Percentiles rank a stretch among this genome's conserved stretches.
These are phyloP conservation scores for Rhagonycha fulva DNA, from an alignment of 2,888 invertebrate species.

Conservation along the genomic window DNA sequence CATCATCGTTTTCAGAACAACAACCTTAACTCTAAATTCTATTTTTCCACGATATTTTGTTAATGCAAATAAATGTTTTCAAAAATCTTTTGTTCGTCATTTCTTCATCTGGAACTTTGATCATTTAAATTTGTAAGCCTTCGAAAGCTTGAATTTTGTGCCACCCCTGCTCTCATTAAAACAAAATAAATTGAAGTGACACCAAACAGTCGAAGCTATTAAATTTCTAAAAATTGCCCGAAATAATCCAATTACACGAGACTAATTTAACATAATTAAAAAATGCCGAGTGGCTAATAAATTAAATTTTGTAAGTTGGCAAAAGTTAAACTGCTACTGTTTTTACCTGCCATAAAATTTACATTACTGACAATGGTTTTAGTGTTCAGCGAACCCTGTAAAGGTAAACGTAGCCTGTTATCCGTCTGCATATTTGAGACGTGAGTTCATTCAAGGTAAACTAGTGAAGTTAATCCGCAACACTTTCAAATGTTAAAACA, in stretches of 20 bases:
- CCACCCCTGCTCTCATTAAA: too few species aligned
- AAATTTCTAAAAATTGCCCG: neutral
- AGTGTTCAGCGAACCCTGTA: conserved; percentile 17
- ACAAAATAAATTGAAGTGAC: too few species aligned
- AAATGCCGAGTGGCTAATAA: neutral
- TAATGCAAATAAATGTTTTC: neutral
- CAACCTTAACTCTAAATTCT: neutral
- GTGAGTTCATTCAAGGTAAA: conserved; percentile 50
- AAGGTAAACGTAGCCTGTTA: conserved; percentile 15
- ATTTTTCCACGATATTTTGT: neutral
- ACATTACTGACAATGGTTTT: conserved; percentile 10
- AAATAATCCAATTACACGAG: neutral
- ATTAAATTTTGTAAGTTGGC: neutral
- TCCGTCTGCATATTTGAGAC: conserved; percentile 48
- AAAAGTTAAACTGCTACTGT: conserved; percentile 9
- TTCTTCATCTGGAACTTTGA: neutral
- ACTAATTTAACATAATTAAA: neutral
- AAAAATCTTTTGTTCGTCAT: neutral
- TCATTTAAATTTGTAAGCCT: too few species aligned
- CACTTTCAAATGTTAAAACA: conserved; percentile 19
- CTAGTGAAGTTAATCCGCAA: conserved; percentile 32
- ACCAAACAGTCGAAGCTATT: too few species aligned
- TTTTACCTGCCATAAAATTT: conserved; percentile 13
- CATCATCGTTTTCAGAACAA: neutral
- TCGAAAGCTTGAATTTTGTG: too few species aligned